Evolutionary conservation across 2,113 vertebrate species (phyloP).

Genomic region (Spea multiplicata): DNA sequence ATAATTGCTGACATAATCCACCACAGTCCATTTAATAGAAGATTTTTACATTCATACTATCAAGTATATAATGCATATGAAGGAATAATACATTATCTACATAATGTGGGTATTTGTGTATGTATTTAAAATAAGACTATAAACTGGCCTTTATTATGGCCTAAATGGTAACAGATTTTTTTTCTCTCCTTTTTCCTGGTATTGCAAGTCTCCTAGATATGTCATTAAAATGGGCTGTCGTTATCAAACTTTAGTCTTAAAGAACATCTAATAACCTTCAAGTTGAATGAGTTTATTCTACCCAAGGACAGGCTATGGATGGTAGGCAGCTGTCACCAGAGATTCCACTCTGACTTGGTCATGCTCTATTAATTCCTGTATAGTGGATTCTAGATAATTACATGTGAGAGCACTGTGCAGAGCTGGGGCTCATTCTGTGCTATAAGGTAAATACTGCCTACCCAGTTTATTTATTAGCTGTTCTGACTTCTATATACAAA

Average conservation of each 20-base stretch:
- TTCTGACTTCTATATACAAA: too few relatives aligned
- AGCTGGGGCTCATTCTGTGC: constrained; percentile 6
- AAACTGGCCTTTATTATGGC: not conserved
- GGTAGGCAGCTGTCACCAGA: constrained; percentile 43
- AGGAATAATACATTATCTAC: too few relatives aligned
- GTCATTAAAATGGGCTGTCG: constrained; percentile 29
- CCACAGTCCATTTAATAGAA: too few relatives aligned
- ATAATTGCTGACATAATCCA: too few relatives aligned
- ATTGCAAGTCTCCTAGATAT: constrained; percentile 4
- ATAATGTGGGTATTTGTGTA: too few relatives aligned
- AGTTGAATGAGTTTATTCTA: constrained; percentile 45
- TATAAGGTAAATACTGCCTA: constrained; percentile 3
- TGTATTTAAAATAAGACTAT: too few relatives aligned
- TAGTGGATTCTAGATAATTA: constrained; percentile 36
- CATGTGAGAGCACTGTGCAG: constrained; percentile 25
- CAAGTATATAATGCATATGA: too few relatives aligned
- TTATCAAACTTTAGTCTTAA: constrained; percentile 17
- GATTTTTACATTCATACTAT: too few relatives aligned
- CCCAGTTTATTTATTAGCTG: too few relatives aligned
- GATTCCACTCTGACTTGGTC: constrained; percentile 35
- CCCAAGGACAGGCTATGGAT: constrained; percentile 40
- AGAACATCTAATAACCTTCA: constrained; percentile 44
- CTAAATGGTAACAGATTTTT: not conserved
- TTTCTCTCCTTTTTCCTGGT: too few relatives aligned
- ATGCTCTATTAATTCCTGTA: constrained; percentile 42